Percentiles rank a stretch among this genome's conserved stretches.
Conservation (phyloP, 92 coral and sea anemone genomes). For the Parazoanthus swiftii region DNA sequence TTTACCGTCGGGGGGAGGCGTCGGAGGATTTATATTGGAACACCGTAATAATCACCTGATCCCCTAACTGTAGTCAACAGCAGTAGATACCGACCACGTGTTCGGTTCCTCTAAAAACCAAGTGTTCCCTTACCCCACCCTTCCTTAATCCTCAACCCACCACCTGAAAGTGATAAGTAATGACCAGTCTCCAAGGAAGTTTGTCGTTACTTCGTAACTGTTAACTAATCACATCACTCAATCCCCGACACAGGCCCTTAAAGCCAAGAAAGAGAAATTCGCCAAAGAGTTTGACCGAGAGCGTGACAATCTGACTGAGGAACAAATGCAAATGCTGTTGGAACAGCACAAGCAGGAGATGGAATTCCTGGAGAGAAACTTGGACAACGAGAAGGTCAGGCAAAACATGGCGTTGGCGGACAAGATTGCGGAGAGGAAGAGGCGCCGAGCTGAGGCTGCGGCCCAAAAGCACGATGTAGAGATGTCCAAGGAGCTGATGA, state of each 20-base stretch:
- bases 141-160: too few relatives aligned
- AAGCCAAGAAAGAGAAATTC: slow-evolving; percentile 81
- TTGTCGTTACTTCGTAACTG: too few relatives aligned
- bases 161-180: too few relatives aligned
- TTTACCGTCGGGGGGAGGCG: too few relatives aligned
- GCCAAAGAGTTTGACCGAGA: slow-evolving; percentile 72
- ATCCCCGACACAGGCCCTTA: slow-evolving; percentile 58
- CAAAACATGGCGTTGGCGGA: slow-evolving; percentile 77
- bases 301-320: slow-evolving; percentile 74
- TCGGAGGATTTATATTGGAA: too few relatives aligned
- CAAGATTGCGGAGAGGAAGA: slow-evolving; percentile 85
- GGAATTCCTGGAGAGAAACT: slow-evolving; percentile 83
- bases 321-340: slow-evolving; percentile 75
- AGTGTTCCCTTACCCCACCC: too few relatives aligned
- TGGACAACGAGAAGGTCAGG: slow-evolving; percentile 87
- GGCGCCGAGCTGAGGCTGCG: slow-evolving; percentile 77
- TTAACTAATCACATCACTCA: too few relatives aligned
- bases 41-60: too few relatives aligned
- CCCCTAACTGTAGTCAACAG: too few relatives aligned
- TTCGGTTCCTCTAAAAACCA: too few relatives aligned
- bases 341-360: slow-evolving; percentile 85
- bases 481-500: slow-evolving; percentile 81
- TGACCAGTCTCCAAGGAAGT: too few relatives aligned
- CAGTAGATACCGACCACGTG: too few relatives aligned
- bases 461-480: slow-evolving; percentile 82